Conservation (phyloP, 2,113 vertebrate species). For the Myrmophylax atrothorax region DNA sequence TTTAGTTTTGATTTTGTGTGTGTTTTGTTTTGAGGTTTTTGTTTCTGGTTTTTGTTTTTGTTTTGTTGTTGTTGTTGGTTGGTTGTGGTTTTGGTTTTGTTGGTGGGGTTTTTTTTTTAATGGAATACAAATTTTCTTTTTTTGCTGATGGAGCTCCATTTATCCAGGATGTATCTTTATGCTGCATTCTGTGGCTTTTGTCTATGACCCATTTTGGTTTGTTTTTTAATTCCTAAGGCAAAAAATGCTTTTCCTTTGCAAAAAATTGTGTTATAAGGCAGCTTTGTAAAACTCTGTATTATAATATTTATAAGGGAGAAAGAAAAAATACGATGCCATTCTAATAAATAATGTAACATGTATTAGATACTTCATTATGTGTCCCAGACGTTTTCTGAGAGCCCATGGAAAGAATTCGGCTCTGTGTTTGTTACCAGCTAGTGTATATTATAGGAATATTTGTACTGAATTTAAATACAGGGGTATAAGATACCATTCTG, state of each 20-base stretch:
- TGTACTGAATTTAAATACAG: background rate
- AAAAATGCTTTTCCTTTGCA: background rate
- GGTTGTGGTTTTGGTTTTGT: too few relatives aligned
- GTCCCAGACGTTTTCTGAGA: background rate
- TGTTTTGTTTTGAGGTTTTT: background rate
- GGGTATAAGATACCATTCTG: background rate
- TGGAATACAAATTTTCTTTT: background rate
- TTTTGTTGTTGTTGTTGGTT: too few relatives aligned
- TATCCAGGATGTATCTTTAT: background rate
- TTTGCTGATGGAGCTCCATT: background rate
- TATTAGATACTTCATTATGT: background rate
- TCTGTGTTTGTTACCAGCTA: background rate
- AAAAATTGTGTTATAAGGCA: background rate
- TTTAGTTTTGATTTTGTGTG: too few relatives aligned
- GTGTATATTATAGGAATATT: conserved; percentile 1
- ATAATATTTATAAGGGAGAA: background rate
- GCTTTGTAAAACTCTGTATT: background rate
- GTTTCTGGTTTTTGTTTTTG: too few relatives aligned
- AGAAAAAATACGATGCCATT: background rate
- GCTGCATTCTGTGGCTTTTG: background rate
- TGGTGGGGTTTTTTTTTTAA: background rate
- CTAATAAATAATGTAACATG: background rate
- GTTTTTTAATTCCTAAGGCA: background rate
- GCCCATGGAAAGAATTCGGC: background rate
- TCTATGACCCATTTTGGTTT: background rate